Base-by-base conservation (phyloP, 2,797 vertebrate genomes). In the Philypnodon macrostomus region DNA sequence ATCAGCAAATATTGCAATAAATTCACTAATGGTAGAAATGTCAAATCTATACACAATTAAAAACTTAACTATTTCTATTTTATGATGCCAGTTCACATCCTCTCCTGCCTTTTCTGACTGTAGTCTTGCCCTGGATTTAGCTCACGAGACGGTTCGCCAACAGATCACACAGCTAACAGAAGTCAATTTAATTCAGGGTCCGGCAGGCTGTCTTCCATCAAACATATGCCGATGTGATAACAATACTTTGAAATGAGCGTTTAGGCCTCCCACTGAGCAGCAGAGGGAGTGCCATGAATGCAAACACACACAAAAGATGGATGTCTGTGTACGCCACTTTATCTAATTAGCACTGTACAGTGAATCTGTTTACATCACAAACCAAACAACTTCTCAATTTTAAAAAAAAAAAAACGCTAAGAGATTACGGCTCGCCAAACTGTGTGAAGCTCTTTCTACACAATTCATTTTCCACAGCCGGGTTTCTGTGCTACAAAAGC, bases 171-270 rank as follows among this genome's bases (percentile, higher is more conserved):
- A 32, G 27, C 50, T 64, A 58, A 63, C 51, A 66, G 57, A 50
- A 63, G 50, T 55, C 62, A 76, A 58, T 55, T 46, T 46, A 37
- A 63, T 46, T 63, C 55, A 58, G 37, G 58, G 56, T 68, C 58
- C 61, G 30, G 4, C 34, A 66, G 42, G 67, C 59, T 60, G 69
- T 55, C 58, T 38, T 67, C 58, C 61, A 71, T 76, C 75, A 83
- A 77, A 84, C 35, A 53, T 41, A 53, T 52, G 66, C 11, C 58
- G 45, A 63, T 31, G 52, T 70, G 54, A 49, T 16, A 46, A 51
- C 48, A 71, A 70, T 44, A 39, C 72, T 75, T 67, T 77, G 58
- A 80, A 83, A 73, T 66, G 80, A 67, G 56, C 63, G 37, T 56
- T 74, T 36, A 71, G 66, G 58, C 58, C 72, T 73, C 61, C 53